Percentiles rank a stretch among this genome's conserved stretches.
Evolutionary conservation across 2,797 vertebrate species (phyloP).

Genomic region (Syngnathus rostellatus): DNA sequence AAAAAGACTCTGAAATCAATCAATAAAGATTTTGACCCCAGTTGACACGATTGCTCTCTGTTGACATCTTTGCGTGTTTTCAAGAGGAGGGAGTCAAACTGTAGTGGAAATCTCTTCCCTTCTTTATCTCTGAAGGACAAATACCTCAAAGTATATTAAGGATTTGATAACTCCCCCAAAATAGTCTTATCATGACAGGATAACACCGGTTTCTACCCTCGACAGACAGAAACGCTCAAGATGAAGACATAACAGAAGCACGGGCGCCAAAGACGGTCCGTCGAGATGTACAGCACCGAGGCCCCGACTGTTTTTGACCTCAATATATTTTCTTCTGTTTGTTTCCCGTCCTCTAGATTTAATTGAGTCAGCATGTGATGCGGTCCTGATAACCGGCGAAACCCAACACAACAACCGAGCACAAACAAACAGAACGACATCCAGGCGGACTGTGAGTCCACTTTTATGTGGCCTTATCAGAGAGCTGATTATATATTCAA

Average conservation of each 20-base stretch:
- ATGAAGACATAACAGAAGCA: no score
- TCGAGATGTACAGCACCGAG: background rate
- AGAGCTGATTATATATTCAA: slow-evolving; percentile 43
- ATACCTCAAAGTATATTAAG: background rate
- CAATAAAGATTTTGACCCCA: no score
- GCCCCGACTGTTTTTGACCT: background rate
- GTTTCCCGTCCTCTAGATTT: slow-evolving; percentile 18
- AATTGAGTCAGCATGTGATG: slow-evolving; percentile 36
- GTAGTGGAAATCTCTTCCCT: no score
- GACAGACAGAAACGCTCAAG: background rate
- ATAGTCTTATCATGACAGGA: background rate
- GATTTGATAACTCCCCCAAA: background rate
- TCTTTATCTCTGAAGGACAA: no score
- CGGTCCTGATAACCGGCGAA: slow-evolving; percentile 32
- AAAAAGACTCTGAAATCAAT: no score
- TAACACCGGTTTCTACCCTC: no score
- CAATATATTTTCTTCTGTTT: background rate
- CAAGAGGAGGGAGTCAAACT: no score
- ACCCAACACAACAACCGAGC: slow-evolving; percentile 5
- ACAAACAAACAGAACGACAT: slow-evolving; percentile 4
- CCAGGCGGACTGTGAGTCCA: slow-evolving; percentile 29
- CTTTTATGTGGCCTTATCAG: slow-evolving; percentile 37
- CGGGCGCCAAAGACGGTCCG: background rate
- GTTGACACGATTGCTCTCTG: no score
- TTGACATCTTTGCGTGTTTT: background rate